Evolutionary conservation across 1,140 invertebrate species (phyloP), one percentile per base, ranked within the genome.

Genomic region (Dinoponera quadriceps): DNA sequence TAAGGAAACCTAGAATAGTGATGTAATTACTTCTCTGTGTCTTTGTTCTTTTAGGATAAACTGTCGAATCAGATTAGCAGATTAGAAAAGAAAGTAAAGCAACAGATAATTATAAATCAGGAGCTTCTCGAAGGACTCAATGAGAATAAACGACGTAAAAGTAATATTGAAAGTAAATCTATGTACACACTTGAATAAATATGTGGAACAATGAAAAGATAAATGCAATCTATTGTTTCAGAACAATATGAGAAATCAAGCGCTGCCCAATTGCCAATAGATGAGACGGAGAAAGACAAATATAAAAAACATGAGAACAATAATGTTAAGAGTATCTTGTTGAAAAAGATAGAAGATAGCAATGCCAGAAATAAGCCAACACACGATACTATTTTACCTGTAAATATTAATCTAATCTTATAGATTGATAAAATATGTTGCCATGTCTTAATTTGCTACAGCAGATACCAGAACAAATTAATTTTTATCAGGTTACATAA

Each of bases 101-200:
- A 92, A 54, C 90, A 93, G 54, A 92, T 94, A 74, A 82, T 84
- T 20, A 73, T 90, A 16, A 94, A 93, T 86, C 72, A 92, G 33
- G 84, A 91, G 63, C 74, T 94, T 14, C 82, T 94, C 2, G 82
- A 89, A 22, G 68, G 89, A 74, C 89, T 92, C 13, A 78, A 85
- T 62, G 90, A 89, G 57, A 85, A 75, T 57, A 75, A 89, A 68
- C 77, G 88, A 62, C 78, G 85, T 80, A 91, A 91, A 72, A 90
- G 92, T 94, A 89, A 90, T 88, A 9, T 38, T 13, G 18, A 14
- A 62, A 48, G 62, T 9, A 1, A 48, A 29, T 49, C 38, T 44
- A 20, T 20, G 5, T 16, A 20, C 2, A 54, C 5, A 85, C 74
- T 74, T 62, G 63, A 48, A 25, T 78, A 11, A 81, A 89, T 38